Conservation (phyloP, 2,888 invertebrate species). For the Cryptocephalus primarius region DNA sequence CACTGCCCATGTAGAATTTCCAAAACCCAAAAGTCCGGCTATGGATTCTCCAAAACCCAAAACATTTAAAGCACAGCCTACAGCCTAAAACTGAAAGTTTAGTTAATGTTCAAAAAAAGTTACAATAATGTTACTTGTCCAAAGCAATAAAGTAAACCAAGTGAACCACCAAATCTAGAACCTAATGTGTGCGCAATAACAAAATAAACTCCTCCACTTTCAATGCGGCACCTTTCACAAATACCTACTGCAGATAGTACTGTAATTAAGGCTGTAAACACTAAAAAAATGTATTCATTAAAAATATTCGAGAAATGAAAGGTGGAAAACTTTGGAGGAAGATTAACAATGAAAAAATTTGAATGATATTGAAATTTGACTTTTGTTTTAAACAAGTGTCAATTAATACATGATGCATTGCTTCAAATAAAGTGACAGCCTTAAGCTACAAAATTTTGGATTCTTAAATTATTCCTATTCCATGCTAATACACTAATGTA, state of each 20-base stretch:
- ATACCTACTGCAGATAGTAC: conserved; percentile 94
- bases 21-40: conserved; percentile 67
- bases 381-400: no score
- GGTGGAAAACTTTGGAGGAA: neutral
- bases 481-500: no score
- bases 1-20: conserved; percentile 68
- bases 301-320: neutral
- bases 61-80: conserved; percentile 91
- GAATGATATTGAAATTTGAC: no score
- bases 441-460: no score
- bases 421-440: no score
- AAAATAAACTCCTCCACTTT: conserved; percentile 97
- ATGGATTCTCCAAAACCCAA: conserved; percentile 96
- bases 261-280: conserved; percentile 81
- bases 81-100: conserved; percentile 54
- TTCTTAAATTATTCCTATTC: no score
- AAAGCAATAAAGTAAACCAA: conserved; percentile 91
- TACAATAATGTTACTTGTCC: conserved; percentile 61
- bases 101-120: neutral
- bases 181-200: conserved; percentile 89
- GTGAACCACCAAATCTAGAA: conserved; percentile 83
- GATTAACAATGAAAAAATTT: no score
- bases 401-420: no score
- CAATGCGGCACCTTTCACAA: conserved; percentile 87
- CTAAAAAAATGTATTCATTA: conserved; percentile 38